These are phyloP conservation scores for Drusus annulatus DNA, from an alignment of 1,140 invertebrate genomes.

Conservation along the genomic window DNA sequence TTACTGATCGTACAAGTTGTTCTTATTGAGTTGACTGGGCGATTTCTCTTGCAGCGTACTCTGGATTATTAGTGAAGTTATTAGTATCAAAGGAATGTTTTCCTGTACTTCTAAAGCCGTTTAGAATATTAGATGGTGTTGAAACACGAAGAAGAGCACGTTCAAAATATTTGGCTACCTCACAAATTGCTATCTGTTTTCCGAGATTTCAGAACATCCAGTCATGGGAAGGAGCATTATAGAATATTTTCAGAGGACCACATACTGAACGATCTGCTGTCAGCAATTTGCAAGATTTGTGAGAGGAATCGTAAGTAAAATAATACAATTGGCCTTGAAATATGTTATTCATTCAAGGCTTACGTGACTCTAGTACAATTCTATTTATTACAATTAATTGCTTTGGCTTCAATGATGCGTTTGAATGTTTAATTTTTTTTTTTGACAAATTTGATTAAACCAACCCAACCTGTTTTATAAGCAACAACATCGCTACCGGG, in stretches of 20 bases:
- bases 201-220: neutral
- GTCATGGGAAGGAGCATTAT: neutral
- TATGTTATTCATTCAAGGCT: neutral
- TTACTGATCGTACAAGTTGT: neutral
- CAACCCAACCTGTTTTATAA: neutral
- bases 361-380: neutral
- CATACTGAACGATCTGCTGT: neutral
- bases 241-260: neutral
- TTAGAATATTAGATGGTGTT: neutral
- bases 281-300: slow-evolving; percentile 4
- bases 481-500: neutral
- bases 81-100: neutral
- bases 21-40: neutral
- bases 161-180: neutral
- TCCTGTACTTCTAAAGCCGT: neutral
- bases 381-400: neutral
- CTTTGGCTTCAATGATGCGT: neutral
- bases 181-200: neutral
- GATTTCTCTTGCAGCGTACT: neutral
- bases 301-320: slow-evolving; percentile 17
- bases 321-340: too few species aligned
- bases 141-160: neutral
- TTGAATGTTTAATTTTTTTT: neutral
- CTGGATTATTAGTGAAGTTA: neutral
- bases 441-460: neutral